phyloP scores from a whole-genome alignment of 2,888 invertebrate genomes.

The Meteorus cinctellus region DNA sequence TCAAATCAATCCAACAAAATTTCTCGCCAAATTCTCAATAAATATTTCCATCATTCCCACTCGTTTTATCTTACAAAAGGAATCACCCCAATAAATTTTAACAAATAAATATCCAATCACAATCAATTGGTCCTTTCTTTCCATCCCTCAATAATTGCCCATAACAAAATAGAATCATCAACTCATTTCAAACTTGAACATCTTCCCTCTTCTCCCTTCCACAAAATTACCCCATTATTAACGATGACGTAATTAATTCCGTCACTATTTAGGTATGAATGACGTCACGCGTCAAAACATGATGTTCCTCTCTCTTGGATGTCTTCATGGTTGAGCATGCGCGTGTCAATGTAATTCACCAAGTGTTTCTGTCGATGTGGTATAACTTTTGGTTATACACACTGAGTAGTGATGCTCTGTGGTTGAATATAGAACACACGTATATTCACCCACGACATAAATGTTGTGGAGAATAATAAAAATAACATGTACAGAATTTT shows the following conservation, averaged over 20 bases:
- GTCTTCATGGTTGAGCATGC: not conserved
- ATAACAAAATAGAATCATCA: too few species aligned
- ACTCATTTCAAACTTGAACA: too few species aligned
- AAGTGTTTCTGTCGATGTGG: not conserved
- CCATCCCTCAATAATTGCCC: too few species aligned
- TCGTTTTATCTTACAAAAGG: too few species aligned
- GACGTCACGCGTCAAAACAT: slow-evolving; percentile 5
- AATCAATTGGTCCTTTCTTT: too few species aligned
- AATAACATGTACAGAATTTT: not conserved
- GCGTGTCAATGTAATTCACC: not conserved
- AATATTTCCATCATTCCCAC: too few species aligned
- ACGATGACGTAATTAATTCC: not conserved
- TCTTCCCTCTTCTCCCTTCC: too few species aligned
- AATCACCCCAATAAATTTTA: too few species aligned
- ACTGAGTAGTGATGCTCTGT: not conserved
- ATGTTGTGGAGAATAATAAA: not conserved
- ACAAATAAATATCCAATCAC: too few species aligned
- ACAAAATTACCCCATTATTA: too few species aligned
- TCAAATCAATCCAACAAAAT: too few species aligned
- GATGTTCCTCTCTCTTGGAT: not conserved
- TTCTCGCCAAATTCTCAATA: too few species aligned
- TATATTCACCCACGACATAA: slow-evolving; percentile 1
- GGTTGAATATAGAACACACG: not conserved
- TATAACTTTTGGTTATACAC: not conserved
- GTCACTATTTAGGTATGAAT: not conserved